A percentile compares a stretch with the other conserved stretches of the same genome.
Conservation (phyloP, 2,888 invertebrate genomes). For the Agelastica alni region DNA sequence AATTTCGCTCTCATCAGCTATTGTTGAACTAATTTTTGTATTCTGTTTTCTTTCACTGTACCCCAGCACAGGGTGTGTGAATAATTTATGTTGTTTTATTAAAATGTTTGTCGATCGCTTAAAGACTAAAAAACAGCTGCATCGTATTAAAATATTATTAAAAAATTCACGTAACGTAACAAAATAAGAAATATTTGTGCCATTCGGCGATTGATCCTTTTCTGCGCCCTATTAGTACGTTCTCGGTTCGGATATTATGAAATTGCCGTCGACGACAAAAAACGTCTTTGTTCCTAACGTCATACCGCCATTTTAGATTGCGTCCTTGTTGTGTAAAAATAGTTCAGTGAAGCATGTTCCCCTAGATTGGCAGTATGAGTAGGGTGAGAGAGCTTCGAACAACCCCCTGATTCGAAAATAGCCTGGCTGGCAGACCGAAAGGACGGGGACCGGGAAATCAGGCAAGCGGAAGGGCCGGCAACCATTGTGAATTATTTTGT, state of each 20-base stretch:
- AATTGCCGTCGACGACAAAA: slow-evolving; percentile 42
- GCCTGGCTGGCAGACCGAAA: slow-evolving; percentile 42
- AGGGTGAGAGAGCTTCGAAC: slow-evolving; percentile 44
- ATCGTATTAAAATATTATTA: no score
- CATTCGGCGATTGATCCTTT: background rate
- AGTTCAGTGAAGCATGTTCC: slow-evolving; percentile 56
- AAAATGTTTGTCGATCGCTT: no score
- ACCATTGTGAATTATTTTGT: slow-evolving; percentile 43
- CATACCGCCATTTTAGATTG: slow-evolving; percentile 55
- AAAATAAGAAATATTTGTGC: no score
- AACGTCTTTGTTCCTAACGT: slow-evolving; percentile 48
- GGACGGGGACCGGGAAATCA: slow-evolving; percentile 45
- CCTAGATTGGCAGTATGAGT: slow-evolving; percentile 52
- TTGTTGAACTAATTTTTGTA: no score
- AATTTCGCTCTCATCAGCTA: no score
- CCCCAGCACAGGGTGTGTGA: no score
- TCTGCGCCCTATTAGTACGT: background rate
- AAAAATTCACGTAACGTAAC: no score
- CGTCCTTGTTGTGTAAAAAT: slow-evolving; percentile 55
- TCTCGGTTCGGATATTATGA: slow-evolving; percentile 19
- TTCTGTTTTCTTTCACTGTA: no score
- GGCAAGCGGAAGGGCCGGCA: slow-evolving; percentile 49
- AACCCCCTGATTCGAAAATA: slow-evolving; percentile 42
- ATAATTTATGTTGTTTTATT: no score
- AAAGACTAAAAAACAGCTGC: no score